Base-by-base conservation (phyloP, 2,888 invertebrate species). In the Lasioglossum figueresi region DNA sequence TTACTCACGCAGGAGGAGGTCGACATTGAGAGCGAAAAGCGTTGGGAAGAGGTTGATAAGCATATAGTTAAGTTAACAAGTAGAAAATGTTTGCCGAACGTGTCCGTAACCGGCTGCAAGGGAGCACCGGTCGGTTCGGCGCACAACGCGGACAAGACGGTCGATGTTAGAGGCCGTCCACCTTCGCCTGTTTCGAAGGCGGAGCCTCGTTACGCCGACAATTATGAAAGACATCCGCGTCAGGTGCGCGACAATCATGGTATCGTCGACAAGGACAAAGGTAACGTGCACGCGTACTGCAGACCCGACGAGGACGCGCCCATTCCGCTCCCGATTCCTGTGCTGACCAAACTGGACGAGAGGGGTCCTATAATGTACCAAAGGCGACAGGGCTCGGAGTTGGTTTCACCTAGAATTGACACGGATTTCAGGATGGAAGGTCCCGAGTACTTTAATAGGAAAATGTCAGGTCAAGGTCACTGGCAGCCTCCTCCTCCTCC, bases 221-320 rank as follows among this genome's bases (percentile, higher is more conserved):
- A 93, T 78, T 94, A 94, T n/a, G 94, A 94, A 66, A 89, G 93
- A 27, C 92, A 93, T 85, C 92, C 93, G 4, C 91, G 94, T 0
- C 87, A 85, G 5, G 8, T 40, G 34, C 88, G 84, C 16, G 90
- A 88, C 16, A 68, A 59, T 63, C 43, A 87, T 4, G 23, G 34
- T 4, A 66, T 82, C 5, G 63, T 80, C 8, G 84, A 89, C 12
- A 82, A 83, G 37, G 89, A 89, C 19, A 90, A 87, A 31, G 10
- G 34, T 37, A 79, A 75, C 10, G 1, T 40, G 14, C 80, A 74
- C 4, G 14, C 37, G 16, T 80, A 80, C 14, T 76, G 77, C 71
- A 84, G 85, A 12, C 23, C 70, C 2, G 89, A 88, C 0, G 89
- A 89, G 0, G 91, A 88, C 23, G 14, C 23, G 40, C n/a, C 71